phyloP scores from a whole-genome alignment of 2,797 vertebrate species.

The Arnoldichthys spilopterus region DNA sequence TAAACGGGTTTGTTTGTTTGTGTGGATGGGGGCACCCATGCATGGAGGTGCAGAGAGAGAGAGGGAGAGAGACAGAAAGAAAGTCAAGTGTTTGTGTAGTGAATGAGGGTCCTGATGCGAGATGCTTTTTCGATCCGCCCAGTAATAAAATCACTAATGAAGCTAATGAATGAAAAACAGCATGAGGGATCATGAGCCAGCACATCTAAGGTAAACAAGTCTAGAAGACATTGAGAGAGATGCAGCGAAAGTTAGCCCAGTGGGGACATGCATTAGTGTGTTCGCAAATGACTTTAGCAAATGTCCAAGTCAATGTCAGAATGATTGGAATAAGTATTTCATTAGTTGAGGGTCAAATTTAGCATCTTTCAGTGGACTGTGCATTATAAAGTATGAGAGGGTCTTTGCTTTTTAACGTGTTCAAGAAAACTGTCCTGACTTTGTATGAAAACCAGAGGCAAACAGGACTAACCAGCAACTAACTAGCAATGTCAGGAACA shows the following conservation, averaged over 20 bases:
- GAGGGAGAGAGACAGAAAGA: background rate
- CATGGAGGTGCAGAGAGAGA: background rate
- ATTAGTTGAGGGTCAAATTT: constrained; percentile 29
- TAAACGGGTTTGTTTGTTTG: constrained; percentile 9
- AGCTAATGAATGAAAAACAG: constrained; percentile 54
- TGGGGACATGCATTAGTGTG: constrained; percentile 29
- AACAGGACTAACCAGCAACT: background rate
- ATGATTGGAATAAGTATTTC: constrained; percentile 24
- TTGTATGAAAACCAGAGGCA: background rate
- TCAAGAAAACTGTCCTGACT: background rate
- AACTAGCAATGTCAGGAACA: background rate
- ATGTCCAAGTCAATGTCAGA: constrained; percentile 12
- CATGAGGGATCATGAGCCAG: constrained; percentile 23
- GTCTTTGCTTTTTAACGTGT: background rate
- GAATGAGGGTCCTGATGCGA: constrained; percentile 17
- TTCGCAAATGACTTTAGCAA: constrained; percentile 13
- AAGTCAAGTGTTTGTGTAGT: background rate
- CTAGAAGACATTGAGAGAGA: constrained; percentile 10
- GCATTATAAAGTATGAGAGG: background rate
- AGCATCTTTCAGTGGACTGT: background rate
- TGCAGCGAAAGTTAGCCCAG: background rate
- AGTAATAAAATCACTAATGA: constrained; percentile 49
- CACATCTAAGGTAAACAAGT: constrained; percentile 32
- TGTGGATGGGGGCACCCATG: constrained; percentile 11
- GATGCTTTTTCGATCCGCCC: constrained; percentile 22